phyloP scores from a whole-genome alignment of 2,113 vertebrate genomes.

The Eurypyga helias region DNA sequence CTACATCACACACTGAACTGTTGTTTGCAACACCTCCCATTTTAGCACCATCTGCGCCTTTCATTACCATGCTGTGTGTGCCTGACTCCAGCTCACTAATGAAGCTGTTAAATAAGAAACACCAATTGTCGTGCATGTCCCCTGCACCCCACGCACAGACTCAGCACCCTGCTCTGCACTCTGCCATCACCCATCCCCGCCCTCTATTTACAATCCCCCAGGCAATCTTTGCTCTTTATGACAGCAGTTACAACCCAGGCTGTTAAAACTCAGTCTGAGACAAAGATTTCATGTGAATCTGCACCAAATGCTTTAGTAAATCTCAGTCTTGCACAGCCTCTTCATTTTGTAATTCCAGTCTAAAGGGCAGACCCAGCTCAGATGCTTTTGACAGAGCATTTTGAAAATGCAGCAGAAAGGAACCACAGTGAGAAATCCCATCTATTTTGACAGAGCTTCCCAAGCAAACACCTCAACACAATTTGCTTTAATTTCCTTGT shows the following conservation, averaged over 20 bases:
- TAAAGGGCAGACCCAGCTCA: neutral
- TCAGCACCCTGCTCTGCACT: neutral
- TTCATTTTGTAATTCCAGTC: neutral
- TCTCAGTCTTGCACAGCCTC: neutral
- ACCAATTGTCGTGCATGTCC: fast-evolving
- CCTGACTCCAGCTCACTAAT: neutral
- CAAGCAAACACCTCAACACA: neutral
- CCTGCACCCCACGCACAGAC: neutral
- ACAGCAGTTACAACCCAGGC: neutral
- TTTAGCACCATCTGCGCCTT: neutral
- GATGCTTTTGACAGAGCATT: neutral
- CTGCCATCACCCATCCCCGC: neutral
- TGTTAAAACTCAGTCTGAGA: neutral
- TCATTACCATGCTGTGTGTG: neutral
- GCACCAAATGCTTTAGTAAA: neutral
- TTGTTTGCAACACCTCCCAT: neutral
- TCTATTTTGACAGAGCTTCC: neutral
- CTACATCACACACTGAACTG: fast-evolving
- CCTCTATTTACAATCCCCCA: neutral
- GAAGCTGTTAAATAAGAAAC: neutral
- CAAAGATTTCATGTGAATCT: neutral
- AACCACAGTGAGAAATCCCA: neutral
- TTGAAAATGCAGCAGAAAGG: neutral
- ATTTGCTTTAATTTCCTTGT: neutral
- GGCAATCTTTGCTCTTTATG: neutral